These are phyloP conservation scores for Calonectris borealis DNA, from an alignment of 2,113 vertebrate species.

Conservation along the genomic window DNA sequence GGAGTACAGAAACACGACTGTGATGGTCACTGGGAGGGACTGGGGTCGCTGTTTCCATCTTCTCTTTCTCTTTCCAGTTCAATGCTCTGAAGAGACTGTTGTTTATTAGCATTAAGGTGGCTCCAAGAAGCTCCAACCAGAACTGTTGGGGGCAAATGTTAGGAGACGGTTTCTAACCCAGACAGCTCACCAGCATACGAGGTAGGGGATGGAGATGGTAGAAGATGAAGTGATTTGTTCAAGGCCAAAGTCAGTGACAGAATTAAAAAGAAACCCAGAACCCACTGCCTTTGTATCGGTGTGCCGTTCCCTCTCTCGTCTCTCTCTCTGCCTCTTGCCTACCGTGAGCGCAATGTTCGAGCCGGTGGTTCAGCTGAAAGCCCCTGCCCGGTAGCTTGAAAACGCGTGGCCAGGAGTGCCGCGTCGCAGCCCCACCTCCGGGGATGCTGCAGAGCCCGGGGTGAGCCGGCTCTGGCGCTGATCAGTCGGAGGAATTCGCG, in stretches of 20 bases:
- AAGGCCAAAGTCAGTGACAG: background rate
- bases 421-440: fast-evolving
- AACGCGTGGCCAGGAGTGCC: fast-evolving
- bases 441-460: background rate
- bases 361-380: background rate
- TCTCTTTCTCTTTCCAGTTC: background rate
- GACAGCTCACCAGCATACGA: background rate
- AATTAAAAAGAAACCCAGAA: background rate
- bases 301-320: background rate
- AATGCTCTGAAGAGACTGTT: background rate
- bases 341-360: fast-evolving
- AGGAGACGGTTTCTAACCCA: background rate
- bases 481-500: background rate
- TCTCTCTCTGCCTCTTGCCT: background rate
- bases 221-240: background rate
- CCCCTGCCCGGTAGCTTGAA: background rate
- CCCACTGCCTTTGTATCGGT: fast-evolving
- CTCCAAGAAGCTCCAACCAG: background rate
- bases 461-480: background rate
- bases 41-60: background rate
- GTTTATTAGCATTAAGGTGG: background rate
- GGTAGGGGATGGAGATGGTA: fast-evolving
- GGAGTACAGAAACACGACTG: background rate
- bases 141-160: background rate
- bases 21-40: background rate